Evolutionary conservation across 2,888 invertebrate genomes (phyloP), one percentile per base, ranked within the genome.

Genomic region (Emmelina monodactyla): DNA sequence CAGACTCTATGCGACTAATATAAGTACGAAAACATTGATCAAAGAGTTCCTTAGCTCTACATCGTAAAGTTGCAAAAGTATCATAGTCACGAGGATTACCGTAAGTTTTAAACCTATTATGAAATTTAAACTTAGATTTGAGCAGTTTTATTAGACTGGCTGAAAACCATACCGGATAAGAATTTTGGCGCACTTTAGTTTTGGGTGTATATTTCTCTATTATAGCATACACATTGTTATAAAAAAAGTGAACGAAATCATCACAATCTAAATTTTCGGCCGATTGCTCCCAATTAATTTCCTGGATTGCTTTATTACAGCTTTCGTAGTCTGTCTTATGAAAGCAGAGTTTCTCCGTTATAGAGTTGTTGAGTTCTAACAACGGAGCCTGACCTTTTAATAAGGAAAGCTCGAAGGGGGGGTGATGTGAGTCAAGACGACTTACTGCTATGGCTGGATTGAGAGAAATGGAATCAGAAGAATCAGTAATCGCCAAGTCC

Each of bases 131-230:
- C n/a, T n/a, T n/a, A n/a, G n/a, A n/a, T n/a, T n/a, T n/a, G n/a
- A n/a, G n/a, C n/a, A n/a, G n/a, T n/a, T n/a, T n/a, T n/a, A n/a
- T n/a, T n/a, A n/a, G n/a, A n/a, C n/a, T n/a, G n/a, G n/a, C n/a
- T 13, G 30, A 13, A 30, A 30, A 30, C 30, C 30, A 30, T 14
- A 11, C 12, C 9, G 30, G 30, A 30, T 30, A 30, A 9, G 12
- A 12, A 9, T 13, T 30, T 3, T 9, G n/a, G n/a, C 14, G n/a
- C 9, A 14, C 6, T 14, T 14, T 30, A 9, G 13, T 13, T 14
- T 10, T 30, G 13, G 12, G 30, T 11, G 30, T 30, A 14, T 13
- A 30, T 12, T 30, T 30, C 13, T 30, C 30, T 14, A 30, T 30
- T 12, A 14, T 12, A 11, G n/a, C 30, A 30, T 12, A 14, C 9